A percentile compares a stretch with the other conserved stretches of the same genome.
Conservation (phyloP, 2,797 vertebrate species). For the Gallinago nigripennis region DNA sequence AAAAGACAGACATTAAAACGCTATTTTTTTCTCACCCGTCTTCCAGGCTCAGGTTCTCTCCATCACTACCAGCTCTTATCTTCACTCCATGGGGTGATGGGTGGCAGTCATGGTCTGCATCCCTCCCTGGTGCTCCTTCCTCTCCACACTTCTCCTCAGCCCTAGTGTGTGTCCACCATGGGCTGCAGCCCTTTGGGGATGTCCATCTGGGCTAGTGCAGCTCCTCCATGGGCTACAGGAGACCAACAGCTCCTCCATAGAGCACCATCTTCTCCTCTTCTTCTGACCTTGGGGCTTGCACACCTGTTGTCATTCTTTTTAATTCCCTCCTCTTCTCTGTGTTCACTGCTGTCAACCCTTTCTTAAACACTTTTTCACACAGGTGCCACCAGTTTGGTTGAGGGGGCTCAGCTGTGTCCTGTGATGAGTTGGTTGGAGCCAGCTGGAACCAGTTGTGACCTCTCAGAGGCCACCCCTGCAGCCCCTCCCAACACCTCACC, state of each 20-base stretch:
- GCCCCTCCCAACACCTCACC: neutral
- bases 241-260: neutral
- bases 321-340: neutral
- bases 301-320: neutral
- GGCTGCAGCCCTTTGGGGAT: neutral
- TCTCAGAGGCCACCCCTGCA: neutral
- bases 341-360: neutral
- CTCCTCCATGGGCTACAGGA: fast-evolving
- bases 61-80: neutral
- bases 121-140: neutral
- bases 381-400: neutral
- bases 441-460: neutral
- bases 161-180: neutral
- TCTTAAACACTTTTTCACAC: neutral
- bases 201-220: fast-evolving
- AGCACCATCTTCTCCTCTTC: neutral
- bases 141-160: neutral
- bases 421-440: neutral
- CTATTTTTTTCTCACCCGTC: neutral
- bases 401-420: neutral
- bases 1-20: neutral
- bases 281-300: neutral
- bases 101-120: fast-evolving
- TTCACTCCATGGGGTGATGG: fast-evolving
- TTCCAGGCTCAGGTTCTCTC: neutral